Percentiles rank a stretch among this genome's conserved stretches.
phyloP scores from a whole-genome alignment of 2,113 vertebrate species.

The Amphiprion percula region DNA sequence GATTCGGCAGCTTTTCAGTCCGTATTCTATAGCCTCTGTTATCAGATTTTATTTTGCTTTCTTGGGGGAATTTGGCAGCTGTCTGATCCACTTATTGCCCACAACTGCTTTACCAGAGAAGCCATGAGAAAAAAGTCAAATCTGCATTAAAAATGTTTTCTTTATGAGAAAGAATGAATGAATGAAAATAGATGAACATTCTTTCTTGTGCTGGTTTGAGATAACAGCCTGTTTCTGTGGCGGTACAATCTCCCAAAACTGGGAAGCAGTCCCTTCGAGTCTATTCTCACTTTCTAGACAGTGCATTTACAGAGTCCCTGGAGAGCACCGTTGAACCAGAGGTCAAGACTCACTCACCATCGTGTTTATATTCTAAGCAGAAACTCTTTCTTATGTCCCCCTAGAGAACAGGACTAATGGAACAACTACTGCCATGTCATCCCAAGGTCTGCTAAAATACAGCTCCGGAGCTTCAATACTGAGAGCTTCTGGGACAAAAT shows the following conservation, averaged over 20 bases:
- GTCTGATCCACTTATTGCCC: background rate
- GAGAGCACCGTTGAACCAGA: slow-evolving; percentile 11
- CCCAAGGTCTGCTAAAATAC: slow-evolving; percentile 43
- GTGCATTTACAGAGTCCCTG: slow-evolving; percentile 10
- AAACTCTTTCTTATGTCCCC: slow-evolving; percentile 24
- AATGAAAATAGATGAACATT: background rate
- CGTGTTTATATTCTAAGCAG: slow-evolving; percentile 46
- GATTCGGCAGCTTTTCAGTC: background rate
- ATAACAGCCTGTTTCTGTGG: background rate
- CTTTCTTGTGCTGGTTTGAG: background rate
- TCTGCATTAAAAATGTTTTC: background rate
- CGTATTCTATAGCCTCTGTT: background rate
- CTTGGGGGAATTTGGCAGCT: background rate
- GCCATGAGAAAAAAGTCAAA: background rate
- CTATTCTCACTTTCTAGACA: slow-evolving; percentile 27
- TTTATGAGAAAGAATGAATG: background rate
- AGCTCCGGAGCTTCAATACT: slow-evolving; percentile 4
- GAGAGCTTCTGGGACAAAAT: slow-evolving; percentile 11
- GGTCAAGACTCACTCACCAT: slow-evolving; percentile 33
- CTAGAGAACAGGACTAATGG: slow-evolving; percentile 18
- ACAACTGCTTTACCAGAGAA: background rate
- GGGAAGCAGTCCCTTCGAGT: slow-evolving; percentile 7
- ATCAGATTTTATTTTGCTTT: background rate
- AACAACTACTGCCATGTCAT: slow-evolving; percentile 22
- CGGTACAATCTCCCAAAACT: background rate